Conservation (phyloP, 2,113 vertebrate species). For the Microcebus tavaratra region DNA sequence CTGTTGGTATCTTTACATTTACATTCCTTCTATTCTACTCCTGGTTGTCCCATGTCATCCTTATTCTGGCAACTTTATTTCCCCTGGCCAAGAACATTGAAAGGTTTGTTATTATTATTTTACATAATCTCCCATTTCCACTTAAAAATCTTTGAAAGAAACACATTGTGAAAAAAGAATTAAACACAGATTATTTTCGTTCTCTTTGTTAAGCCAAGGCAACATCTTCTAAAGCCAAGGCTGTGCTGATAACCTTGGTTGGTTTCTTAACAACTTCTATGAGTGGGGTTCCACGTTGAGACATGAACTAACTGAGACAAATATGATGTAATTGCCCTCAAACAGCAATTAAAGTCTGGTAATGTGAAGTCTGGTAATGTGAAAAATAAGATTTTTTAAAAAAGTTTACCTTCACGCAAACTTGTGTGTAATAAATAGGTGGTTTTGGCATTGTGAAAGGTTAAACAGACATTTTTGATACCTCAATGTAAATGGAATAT, state of each 20-base stretch:
- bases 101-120: not conserved
- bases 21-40: not conserved
- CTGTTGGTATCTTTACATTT: not conserved
- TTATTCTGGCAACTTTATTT: not conserved
- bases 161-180: not conserved
- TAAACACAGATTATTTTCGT: not conserved
- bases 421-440: not conserved
- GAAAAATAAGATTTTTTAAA: not conserved
- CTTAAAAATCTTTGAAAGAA: conserved; percentile 25
- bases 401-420: not conserved
- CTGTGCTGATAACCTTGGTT: not conserved
- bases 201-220: not conserved
- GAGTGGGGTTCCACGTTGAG: not conserved
- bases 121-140: not conserved
- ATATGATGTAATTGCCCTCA: not conserved
- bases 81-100: not conserved
- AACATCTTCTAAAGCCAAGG: not conserved
- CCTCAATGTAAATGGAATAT: not conserved
- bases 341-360: not conserved
- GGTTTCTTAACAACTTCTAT: not conserved
- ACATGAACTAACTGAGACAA: not conserved
- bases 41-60: no score
- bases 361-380: no score
- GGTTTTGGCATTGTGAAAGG: not conserved
- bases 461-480: not conserved